Evolutionary conservation across 1,140 invertebrate genomes (phyloP).

Genomic region (Mycetomoellerius zeteki): DNA sequence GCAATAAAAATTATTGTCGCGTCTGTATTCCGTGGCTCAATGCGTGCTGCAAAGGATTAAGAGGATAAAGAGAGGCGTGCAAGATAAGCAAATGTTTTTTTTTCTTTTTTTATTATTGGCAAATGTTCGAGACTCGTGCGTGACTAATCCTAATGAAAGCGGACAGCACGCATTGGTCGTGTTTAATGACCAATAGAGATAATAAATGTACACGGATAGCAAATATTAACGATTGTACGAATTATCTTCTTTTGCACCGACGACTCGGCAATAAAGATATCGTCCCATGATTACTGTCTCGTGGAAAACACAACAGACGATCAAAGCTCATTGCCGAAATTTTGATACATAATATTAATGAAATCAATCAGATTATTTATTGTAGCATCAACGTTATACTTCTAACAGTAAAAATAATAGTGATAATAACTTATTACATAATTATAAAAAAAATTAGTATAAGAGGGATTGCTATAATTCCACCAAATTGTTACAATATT

Average conservation of each 20-base stretch:
- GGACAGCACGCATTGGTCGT: constrained; percentile 61
- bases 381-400: not conserved
- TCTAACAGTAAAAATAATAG: not conserved
- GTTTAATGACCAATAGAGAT: constrained; percentile 58
- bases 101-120: constrained; percentile 76
- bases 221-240: constrained; percentile 63
- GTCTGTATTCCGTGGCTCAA: constrained; percentile 63
- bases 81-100: constrained; percentile 76
- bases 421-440: not conserved
- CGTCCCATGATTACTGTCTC: constrained; percentile 10
- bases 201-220: constrained; percentile 63
- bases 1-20: constrained; percentile 65
- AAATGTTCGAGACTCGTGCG: constrained; percentile 73
- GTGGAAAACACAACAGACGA: not conserved
- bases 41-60: constrained; percentile 71
- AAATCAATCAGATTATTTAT: not conserved
- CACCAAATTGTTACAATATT: not conserved
- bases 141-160: constrained; percentile 78
- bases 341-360: not conserved
- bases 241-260: constrained; percentile 36
- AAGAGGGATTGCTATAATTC: not conserved
- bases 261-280: constrained; percentile 39
- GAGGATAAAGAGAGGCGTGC: constrained; percentile 76
- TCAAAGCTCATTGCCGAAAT: not conserved
- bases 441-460: constrained; percentile 5